phyloP scores from a whole-genome alignment of 1,140 invertebrate species.

The Bombus superbus region DNA sequence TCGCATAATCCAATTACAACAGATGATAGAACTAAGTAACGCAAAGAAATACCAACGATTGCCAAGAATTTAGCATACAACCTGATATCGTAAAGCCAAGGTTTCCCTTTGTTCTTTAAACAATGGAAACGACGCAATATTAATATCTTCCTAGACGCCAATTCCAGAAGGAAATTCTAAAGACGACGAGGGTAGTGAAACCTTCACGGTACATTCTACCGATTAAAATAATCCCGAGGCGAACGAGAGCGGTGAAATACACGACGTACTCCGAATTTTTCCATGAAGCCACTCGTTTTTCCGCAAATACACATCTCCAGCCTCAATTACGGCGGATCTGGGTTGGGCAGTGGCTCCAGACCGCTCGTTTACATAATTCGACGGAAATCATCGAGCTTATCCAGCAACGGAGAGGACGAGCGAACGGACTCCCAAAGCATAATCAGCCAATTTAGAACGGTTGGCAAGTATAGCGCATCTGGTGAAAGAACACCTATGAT shows the following conservation, averaged over 20 bases:
- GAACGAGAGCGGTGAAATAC: not conserved
- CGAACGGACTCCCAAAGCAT: conserved; percentile 31
- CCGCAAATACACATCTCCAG: conserved; percentile 22
- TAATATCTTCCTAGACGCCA: not conserved
- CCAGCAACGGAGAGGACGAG: not conserved
- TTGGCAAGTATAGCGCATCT: not conserved
- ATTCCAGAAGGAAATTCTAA: not conserved
- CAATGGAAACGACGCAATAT: not conserved
- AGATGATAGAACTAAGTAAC: too few species aligned
- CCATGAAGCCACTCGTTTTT: conserved; percentile 40
- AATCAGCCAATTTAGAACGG: conserved; percentile 43
- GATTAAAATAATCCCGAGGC: conserved; percentile 19
- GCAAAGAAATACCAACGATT: too few species aligned
- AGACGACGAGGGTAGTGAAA: not conserved
- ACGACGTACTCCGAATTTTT: conserved; percentile 24
- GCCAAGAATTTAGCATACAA: too few species aligned
- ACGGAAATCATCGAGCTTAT: conserved; percentile 57
- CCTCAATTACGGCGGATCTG: conserved; percentile 58
- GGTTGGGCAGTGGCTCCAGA: conserved; percentile 28
- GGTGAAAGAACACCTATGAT: not conserved
- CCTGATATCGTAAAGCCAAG: not conserved
- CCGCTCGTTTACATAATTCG: conserved; percentile 62
- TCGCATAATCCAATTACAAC: too few species aligned
- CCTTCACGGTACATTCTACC: not conserved
- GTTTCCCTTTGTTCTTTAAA: not conserved